Base-by-base conservation (phyloP, 2,888 invertebrate species). In the Diarsia rubi region DNA sequence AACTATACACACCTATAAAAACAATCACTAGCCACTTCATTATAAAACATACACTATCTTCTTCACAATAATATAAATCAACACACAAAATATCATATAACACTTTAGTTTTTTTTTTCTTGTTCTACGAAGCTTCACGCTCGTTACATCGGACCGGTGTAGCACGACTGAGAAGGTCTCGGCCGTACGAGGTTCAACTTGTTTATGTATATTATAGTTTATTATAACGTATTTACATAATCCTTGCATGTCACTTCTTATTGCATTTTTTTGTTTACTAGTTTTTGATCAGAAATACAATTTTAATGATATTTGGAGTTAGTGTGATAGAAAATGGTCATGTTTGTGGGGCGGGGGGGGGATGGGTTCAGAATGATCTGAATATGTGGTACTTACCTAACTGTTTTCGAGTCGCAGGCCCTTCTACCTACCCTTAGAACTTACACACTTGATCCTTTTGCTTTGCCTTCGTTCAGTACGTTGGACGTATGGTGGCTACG, bases 161-260 rank as follows among this genome's bases (percentile, higher is more conserved):
- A 62, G 67, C 47, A 21, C 60, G 74, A 85, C 85, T 85, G 79
- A 52, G 66, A 69, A 86, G 83, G 85, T 85, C 87, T 79, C 66
- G 74, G 70, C 27, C 79, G 71, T 6, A 14, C 21, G 44, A 52
- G 19, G 16, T 59, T 27, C 45, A 54, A 65, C 14, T 42, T 59
- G 65, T 1, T 11, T 14, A 24, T 52, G 3, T 27, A 54, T 70
- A 57, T 8, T 8, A 37, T 8, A 6, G 6, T 37, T n/a, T 5
- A 16, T 64, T 60, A 63, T 47, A n/a, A n/a, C n/a, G 54, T 57
- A 72, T 78, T 78, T 78, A 66, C 74, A 73, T 86, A 84, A 86
- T 75, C 73, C 70, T 85, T 79, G 59, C 44, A 24, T 52, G 42
- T 47, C 31, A 77, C 11, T 31, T 44, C 14, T 49, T 31, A 9